These are phyloP conservation scores for Pomacea canaliculata DNA, from an alignment of 2,888 invertebrate genomes.

Conservation along the genomic window DNA sequence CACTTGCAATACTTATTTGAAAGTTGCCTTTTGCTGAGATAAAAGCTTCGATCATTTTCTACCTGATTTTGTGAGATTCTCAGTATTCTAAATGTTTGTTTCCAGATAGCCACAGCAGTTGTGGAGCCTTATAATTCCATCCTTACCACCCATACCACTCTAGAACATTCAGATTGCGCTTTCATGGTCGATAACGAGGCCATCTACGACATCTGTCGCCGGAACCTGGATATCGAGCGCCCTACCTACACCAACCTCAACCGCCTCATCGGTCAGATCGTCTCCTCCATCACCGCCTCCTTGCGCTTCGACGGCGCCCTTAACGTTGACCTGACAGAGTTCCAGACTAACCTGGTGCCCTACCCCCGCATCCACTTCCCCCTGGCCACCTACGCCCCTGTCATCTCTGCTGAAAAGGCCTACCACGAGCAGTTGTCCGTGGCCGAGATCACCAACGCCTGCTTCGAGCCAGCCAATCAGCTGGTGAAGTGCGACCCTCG, in stretches of 20 bases:
- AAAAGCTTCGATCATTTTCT: no score
- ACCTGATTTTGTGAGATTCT: no score
- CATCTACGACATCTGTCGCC: constrained; percentile 83
- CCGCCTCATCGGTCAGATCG: constrained; percentile 11
- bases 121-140: constrained; percentile 10
- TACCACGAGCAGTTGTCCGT: constrained; percentile 46
- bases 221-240: constrained; percentile 83
- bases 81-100: no score
- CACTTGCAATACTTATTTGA: no score
- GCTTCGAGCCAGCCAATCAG: constrained; percentile 86
- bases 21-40: no score
- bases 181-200: constrained; percentile 97
- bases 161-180: constrained; percentile 88
- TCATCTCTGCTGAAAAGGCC: constrained; percentile 37
- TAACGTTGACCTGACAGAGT: constrained; percentile 68
- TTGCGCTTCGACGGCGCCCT: constrained; percentile 46
- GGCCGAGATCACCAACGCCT: constrained; percentile 91
- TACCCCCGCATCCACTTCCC: constrained; percentile 7
- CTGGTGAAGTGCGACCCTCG: constrained; percentile 82
- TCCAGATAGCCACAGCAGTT: constrained; percentile 4
- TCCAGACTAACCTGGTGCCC: constrained; percentile 15
- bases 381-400: constrained; percentile 18
- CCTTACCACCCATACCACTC: constrained; percentile 10
- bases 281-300: constrained; percentile 6
- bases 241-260: constrained; percentile 79